phyloP scores from a whole-genome alignment of 2,113 vertebrate genomes.

The Pseudopipra pipra region DNA sequence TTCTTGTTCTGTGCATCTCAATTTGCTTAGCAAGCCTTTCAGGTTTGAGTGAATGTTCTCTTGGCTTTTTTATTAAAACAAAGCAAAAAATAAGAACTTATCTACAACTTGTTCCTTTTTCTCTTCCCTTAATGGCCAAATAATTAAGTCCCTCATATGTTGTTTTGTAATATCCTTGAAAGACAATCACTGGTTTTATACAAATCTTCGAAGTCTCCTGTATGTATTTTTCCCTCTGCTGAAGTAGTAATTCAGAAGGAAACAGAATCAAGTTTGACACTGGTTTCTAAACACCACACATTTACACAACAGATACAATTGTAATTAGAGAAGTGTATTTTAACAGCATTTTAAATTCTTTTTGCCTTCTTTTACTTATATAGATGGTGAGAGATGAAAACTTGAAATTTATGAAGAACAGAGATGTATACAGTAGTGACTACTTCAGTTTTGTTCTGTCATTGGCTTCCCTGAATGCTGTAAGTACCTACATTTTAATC shows the following conservation, averaged over 20 bases:
- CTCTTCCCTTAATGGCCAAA: not conserved
- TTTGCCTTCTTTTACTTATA: not conserved
- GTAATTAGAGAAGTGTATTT: not conserved
- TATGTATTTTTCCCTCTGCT: not conserved
- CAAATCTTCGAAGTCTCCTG: not conserved
- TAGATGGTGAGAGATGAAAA: constrained; percentile 99
- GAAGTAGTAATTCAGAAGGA: not conserved
- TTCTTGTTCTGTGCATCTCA: not conserved
- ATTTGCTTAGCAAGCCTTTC: not conserved
- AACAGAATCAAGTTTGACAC: not conserved
- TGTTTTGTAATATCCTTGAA: not conserved
- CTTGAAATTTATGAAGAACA: constrained; percentile 98
- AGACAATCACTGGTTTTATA: not conserved
- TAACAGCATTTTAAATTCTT: not conserved
- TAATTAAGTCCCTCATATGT: not conserved
- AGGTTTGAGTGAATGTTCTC: not conserved
- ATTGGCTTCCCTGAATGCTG: constrained; percentile 92
- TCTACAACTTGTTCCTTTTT: not conserved
- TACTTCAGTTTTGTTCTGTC: constrained; percentile 98
- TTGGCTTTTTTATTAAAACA: not conserved
- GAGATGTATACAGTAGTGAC: constrained; percentile 97
- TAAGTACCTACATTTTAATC: constrained; percentile 67
- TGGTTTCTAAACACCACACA: not conserved
- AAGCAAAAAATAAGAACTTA: not conserved
- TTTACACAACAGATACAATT: not conserved